Evolutionary conservation across 1,140 invertebrate genomes (phyloP).

Genomic region (Calliphora vicina): DNA sequence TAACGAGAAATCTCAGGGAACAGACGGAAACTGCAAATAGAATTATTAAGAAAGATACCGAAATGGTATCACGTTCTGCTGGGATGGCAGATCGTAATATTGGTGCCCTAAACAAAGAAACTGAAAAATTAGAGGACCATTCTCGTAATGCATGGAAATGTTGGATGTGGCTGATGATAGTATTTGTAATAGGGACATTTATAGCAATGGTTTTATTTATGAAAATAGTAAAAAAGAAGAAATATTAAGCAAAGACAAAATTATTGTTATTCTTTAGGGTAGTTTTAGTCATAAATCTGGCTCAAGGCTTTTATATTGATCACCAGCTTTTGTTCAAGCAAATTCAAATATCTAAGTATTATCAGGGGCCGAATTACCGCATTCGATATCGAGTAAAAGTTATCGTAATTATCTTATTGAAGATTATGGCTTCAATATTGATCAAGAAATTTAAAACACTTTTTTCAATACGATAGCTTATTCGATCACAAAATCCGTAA

Average conservation of each 20-base stretch:
- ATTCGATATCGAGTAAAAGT: too few relatives aligned
- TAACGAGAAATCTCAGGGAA: slow-evolving; percentile 88
- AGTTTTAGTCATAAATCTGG: too few relatives aligned
- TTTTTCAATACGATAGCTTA: too few relatives aligned
- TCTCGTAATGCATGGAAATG: slow-evolving; percentile 89
- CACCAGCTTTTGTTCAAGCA: too few relatives aligned
- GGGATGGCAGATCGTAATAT: slow-evolving; percentile 82
- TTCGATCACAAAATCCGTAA: too few relatives aligned
- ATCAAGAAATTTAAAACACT: too few relatives aligned
- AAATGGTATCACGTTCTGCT: slow-evolving; percentile 81
- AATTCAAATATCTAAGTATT: too few relatives aligned
- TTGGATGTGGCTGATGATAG: slow-evolving; percentile 91
- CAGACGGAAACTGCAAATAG: slow-evolving; percentile 84
- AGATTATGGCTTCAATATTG: too few relatives aligned
- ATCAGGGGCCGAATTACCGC: too few relatives aligned
- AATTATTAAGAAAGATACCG: slow-evolving; percentile 87
- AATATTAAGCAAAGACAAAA: background rate
- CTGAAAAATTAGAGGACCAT: slow-evolving; percentile 82
- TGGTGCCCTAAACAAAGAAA: slow-evolving; percentile 79
- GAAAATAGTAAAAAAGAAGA: slow-evolving; percentile 34
- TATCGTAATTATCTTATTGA: too few relatives aligned
- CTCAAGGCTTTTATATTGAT: too few relatives aligned
- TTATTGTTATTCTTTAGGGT: background rate
- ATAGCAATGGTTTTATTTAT: slow-evolving; percentile 73
- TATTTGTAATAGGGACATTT: slow-evolving; percentile 84